Evolutionary conservation across 1,140 invertebrate species (phyloP).

Genomic region (Philotrypesis tridentata): DNA sequence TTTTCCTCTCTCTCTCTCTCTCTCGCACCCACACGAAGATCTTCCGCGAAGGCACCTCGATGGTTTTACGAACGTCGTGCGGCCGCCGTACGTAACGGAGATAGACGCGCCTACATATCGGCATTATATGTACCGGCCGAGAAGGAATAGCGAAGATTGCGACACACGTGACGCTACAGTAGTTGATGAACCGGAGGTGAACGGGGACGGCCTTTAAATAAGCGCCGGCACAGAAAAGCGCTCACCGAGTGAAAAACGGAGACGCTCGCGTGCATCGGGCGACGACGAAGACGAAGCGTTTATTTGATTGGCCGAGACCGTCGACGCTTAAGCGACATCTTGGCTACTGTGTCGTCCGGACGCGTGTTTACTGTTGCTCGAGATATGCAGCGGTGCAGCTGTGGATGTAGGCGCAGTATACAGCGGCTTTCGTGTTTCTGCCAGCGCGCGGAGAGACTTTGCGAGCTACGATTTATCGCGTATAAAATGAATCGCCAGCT

Average conservation of each 20-base stretch:
- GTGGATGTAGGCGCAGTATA: too few relatives aligned
- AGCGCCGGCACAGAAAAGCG: conserved; percentile 22
- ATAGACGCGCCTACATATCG: neutral
- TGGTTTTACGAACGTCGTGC: conserved; percentile 1
- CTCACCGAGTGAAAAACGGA: neutral
- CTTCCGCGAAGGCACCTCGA: neutral
- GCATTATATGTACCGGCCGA: neutral
- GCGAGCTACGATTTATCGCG: too few relatives aligned
- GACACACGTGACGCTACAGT: neutral
- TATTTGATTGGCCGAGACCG: conserved; percentile 28
- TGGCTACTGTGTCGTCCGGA: neutral
- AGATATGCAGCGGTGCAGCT: neutral
- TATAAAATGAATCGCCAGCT: too few relatives aligned
- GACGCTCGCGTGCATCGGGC: neutral
- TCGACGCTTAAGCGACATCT: neutral
- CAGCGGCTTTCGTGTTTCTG: neutral
- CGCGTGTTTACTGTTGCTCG: neutral
- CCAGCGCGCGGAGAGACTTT: too few relatives aligned
- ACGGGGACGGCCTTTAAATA: conserved; percentile 36
- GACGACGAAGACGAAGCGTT: neutral
- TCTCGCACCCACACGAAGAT: neutral
- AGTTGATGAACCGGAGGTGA: neutral
- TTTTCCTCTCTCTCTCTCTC: neutral
- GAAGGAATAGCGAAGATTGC: neutral
- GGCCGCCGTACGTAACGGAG: neutral